These are phyloP conservation scores for Cepaea hortensis DNA, from an alignment of 2,888 invertebrate species.

Conservation along the genomic window DNA sequence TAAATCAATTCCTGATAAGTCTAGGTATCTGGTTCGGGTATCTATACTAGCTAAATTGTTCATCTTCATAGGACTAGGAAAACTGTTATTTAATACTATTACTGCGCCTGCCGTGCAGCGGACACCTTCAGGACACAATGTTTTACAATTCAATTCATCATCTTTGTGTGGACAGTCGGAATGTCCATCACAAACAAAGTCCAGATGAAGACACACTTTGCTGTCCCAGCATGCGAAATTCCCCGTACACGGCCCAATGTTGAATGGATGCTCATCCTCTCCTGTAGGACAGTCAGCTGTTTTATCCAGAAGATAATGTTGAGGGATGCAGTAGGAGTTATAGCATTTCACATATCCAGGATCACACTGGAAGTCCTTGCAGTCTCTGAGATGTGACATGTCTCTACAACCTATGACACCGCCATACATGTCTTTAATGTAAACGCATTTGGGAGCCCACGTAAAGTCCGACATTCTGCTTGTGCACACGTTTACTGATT, in stretches of 20 bases:
- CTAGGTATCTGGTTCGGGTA: neutral
- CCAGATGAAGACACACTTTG: neutral
- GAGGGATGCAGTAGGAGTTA: conserved; percentile 35
- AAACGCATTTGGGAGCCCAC: conserved; percentile 14
- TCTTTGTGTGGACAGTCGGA: conserved; percentile 28
- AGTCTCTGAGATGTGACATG: conserved; percentile 7
- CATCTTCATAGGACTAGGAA: neutral
- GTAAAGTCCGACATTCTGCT: neutral
- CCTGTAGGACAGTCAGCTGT: conserved; percentile 33
- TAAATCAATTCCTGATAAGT: conserved; percentile 20
- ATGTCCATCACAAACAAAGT: conserved; percentile 11
- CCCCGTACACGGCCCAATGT: neutral
- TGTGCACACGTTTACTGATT: neutral
- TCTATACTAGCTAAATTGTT: neutral
- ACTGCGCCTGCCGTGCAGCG: neutral
- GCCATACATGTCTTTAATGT: neutral
- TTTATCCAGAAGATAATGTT: conserved; percentile 16
- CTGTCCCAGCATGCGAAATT: conserved; percentile 31
- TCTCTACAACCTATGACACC: conserved; percentile 7
- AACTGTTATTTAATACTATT: neutral
- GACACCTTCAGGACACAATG: neutral
- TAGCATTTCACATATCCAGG: conserved; percentile 4
- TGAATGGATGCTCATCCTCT: conserved; percentile 17
- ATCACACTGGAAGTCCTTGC: conserved; percentile 13
- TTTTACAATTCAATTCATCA: conserved; percentile 13